These are phyloP conservation scores for Odontothrips loti DNA, from an alignment of 2,888 invertebrate genomes.

Conservation along the genomic window DNA sequence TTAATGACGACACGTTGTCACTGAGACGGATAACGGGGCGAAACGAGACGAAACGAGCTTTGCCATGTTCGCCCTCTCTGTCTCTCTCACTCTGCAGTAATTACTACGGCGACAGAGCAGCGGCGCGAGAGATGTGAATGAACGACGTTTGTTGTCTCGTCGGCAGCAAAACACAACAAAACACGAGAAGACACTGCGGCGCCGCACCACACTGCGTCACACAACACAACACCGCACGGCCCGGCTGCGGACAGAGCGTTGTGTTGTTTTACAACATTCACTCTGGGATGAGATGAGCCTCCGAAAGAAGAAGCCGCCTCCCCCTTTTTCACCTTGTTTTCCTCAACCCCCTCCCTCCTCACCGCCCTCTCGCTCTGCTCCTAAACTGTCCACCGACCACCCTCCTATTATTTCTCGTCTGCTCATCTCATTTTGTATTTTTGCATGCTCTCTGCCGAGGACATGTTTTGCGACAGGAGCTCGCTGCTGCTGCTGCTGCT, in stretches of 20 bases:
- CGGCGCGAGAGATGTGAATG: not conserved
- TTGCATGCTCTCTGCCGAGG: not conserved
- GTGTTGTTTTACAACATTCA: not conserved
- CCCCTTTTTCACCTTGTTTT: not conserved
- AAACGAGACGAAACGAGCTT: too few relatives aligned
- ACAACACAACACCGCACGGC: too few relatives aligned
- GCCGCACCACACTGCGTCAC: not conserved
- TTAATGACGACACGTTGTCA: too few relatives aligned
- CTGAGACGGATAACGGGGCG: too few relatives aligned
- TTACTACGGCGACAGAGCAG: not conserved
- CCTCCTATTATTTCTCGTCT: too few relatives aligned
- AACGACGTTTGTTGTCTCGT: slow-evolving; percentile 2
- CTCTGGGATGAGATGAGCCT: slow-evolving; percentile 16
- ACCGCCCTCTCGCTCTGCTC: not conserved
- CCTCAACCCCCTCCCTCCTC: not conserved
- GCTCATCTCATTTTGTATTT: not conserved
- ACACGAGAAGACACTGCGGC: not conserved
- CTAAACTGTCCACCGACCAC: not conserved
- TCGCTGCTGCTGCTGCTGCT: not conserved
- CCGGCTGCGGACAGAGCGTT: too few relatives aligned
- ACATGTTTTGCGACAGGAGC: not conserved
- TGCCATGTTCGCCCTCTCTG: too few relatives aligned
- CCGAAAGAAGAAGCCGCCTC: not conserved
- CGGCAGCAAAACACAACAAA: too few relatives aligned
- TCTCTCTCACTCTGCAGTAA: not conserved